Evolutionary conservation across 1,140 invertebrate species (phyloP).

Genomic region (Drosophila insularis): DNA sequence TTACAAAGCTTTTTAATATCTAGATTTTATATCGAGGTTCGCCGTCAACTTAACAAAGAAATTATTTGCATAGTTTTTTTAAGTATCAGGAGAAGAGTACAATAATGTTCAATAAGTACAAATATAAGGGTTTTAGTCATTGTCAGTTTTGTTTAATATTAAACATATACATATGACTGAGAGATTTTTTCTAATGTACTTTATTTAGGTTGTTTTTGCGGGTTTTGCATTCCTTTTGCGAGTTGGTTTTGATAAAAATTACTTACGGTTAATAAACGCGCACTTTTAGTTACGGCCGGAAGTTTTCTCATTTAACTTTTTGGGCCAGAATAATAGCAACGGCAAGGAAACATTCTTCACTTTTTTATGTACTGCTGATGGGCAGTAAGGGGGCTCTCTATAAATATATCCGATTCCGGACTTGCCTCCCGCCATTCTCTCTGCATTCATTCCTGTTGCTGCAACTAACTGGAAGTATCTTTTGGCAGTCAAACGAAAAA

Average conservation of each 20-base stretch:
- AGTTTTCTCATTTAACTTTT: conserved; percentile 76
- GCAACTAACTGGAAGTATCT: conserved; percentile 29
- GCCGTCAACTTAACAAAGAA: too few relatives aligned
- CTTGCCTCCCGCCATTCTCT: background rate
- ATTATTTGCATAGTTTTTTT: too few relatives aligned
- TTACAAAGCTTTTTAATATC: too few relatives aligned
- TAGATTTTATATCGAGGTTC: too few relatives aligned
- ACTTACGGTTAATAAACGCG: conserved; percentile 67
- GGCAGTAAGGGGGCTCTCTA: conserved; percentile 18
- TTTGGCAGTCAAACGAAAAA: conserved; percentile 32
- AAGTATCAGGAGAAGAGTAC: too few relatives aligned
- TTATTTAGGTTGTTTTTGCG: too few relatives aligned
- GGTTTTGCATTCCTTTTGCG: background rate
- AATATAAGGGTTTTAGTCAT: too few relatives aligned
- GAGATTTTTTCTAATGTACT: too few relatives aligned
- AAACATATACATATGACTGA: too few relatives aligned
- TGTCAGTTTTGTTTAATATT: too few relatives aligned
- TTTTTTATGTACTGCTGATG: conserved; percentile 72
- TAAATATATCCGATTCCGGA: conserved; percentile 2
- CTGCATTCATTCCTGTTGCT: background rate
- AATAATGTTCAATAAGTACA: too few relatives aligned
- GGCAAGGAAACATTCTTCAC: conserved; percentile 27
- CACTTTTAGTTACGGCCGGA: conserved; percentile 58
- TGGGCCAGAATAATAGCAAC: conserved; percentile 40
- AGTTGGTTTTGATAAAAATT: conserved; percentile 36